Base-by-base conservation (phyloP, 2,113 vertebrate genomes). In the Lepus americanus region DNA sequence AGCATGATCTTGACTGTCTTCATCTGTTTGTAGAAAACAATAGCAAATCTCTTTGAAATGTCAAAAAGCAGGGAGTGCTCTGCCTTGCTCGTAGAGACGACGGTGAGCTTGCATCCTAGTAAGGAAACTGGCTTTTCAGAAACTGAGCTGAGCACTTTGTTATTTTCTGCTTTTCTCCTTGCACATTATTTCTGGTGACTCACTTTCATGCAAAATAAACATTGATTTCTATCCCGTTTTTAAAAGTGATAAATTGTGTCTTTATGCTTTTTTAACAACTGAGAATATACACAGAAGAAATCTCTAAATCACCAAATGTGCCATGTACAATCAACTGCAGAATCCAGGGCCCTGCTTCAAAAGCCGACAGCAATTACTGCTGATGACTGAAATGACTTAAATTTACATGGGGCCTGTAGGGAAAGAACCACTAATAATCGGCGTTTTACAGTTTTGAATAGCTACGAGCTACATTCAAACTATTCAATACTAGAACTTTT, bases 201-300 rank as follows among this genome's bases (percentile, higher is more conserved):
- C 85, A 3, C 53, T 95, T 25, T 89, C 76, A 89, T 83, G 12
- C 31, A 94, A 92, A 95, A 79, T 73, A 90, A 95, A 33, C 6
- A 77, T 66, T 20, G 20, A 31, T 94, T 94, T 87, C 49, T 29
- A 44, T 85, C 89, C 44, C 82, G 5, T 76, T 44, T 49, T 93
- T 1, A 8, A 74, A 90, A 87, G 66, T 82, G 51, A 81, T 61
- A 70, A 85, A 79, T 51, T 82, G 9, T 90, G 74, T 49, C 4
- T 80, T 76, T 61, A 80, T 77, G 61, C 23, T 69, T 87, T 80
- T 87, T 19, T 44, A 87, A 91, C 49, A 76, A 61, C 25, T 74
- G 7, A 55, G 66, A 77, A 23, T 76, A 49, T 44, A 25, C 9
- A 36, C 39, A 82, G 63, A 94, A 95, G 64, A 31, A 85, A 76